Conservation (phyloP, 64 coral and sea anemone genomes). For the Acropora tenuis region DNA sequence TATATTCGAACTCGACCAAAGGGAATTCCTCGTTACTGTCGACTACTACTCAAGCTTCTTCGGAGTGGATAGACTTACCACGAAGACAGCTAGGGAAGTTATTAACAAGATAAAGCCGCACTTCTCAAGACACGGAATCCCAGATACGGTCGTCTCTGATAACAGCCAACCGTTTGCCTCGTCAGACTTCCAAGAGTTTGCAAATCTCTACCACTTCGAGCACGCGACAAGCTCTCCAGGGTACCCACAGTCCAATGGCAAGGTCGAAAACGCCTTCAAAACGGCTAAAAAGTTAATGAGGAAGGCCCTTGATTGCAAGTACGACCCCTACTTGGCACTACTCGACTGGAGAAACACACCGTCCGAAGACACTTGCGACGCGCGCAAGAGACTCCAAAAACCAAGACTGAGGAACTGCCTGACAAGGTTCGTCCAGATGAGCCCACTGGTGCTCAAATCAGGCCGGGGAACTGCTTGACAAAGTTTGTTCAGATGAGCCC, state of each 20-base stretch:
- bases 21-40: too few relatives aligned
- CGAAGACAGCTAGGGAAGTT: neutral
- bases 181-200: neutral
- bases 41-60: neutral
- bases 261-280: neutral
- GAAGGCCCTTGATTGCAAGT: neutral
- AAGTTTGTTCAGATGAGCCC: too few relatives aligned
- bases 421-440: too few relatives aligned
- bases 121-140: constrained; percentile 47
- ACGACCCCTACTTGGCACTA: neutral
- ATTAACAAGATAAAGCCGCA: constrained; percentile 28
- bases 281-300: constrained; percentile 9
- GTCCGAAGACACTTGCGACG: too few relatives aligned
- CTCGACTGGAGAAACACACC: too few relatives aligned
- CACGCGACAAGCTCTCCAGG: constrained; percentile 31
- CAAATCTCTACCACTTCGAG: neutral
- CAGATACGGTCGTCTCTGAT: constrained; percentile 29
- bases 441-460: too few relatives aligned
- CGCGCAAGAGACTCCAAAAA: too few relatives aligned
- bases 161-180: constrained; percentile 32
- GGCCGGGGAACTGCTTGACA: too few relatives aligned
- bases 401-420: too few relatives aligned
- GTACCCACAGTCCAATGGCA: neutral
- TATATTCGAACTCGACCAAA: constrained; percentile 24
- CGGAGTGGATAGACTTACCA: constrained; percentile 6